phyloP scores from a whole-genome alignment of 2,888 invertebrate genomes.

The Lamellibrachia columna region DNA sequence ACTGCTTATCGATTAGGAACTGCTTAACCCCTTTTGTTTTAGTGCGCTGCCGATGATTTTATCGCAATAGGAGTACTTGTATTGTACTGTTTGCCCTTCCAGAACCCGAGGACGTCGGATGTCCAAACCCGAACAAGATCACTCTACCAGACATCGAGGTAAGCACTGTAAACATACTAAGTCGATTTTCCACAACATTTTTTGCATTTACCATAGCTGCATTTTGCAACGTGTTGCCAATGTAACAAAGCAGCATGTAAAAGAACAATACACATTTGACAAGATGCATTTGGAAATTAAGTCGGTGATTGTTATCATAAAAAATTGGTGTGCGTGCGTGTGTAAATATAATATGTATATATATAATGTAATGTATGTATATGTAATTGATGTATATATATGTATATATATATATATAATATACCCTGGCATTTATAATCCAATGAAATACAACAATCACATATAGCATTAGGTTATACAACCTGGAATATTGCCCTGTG shows the following conservation, averaged over 20 bases:
- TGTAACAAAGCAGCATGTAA: not conserved
- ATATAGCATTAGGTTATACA: not conserved
- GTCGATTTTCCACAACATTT: not conserved
- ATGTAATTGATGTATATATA: too few relatives aligned
- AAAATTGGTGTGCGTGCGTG: too few relatives aligned
- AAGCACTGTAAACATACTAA: not conserved
- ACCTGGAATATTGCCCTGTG: not conserved
- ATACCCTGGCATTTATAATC: too few relatives aligned
- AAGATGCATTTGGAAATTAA: too few relatives aligned
- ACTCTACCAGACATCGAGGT: slow-evolving; percentile 33
- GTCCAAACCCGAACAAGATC: slow-evolving; percentile 62
- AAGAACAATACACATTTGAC: not conserved
- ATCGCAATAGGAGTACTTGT: not conserved
- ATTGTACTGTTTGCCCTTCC: slow-evolving; percentile 27
- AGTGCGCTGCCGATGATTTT: not conserved
- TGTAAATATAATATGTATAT: too few relatives aligned
- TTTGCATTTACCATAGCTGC: not conserved
- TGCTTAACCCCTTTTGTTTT: too few relatives aligned
- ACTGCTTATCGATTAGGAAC: too few relatives aligned
- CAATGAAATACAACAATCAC: too few relatives aligned
- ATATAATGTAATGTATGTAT: too few relatives aligned
- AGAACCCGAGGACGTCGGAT: slow-evolving; percentile 81
- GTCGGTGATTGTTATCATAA: too few relatives aligned
- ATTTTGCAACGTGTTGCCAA: not conserved
- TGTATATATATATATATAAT: too few relatives aligned